Evolutionary conservation across 1,140 invertebrate genomes (phyloP).

Genomic region (Cydia amplana): DNA sequence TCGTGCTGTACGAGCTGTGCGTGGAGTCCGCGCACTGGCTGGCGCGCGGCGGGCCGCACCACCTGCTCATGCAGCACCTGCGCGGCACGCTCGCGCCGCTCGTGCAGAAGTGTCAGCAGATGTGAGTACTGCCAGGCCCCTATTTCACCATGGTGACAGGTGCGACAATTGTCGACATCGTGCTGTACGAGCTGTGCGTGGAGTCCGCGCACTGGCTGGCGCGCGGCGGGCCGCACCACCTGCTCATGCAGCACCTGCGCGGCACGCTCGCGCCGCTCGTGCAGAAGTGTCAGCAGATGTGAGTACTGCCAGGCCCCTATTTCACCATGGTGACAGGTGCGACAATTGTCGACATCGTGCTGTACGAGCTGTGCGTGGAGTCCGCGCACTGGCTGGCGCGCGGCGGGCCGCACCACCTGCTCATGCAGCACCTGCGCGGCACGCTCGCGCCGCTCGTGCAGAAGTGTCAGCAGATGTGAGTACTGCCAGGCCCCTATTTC

Average conservation of each 20-base stretch:
- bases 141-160: too few species aligned
- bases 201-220: conserved; percentile 92
- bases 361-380: conserved; percentile 80
- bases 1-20: conserved; percentile 93
- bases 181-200: conserved; percentile 93
- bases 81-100: conserved; percentile 81
- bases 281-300: conserved; percentile 67
- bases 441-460: conserved; percentile 91
- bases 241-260: conserved; percentile 80
- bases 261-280: conserved; percentile 85
- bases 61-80: conserved; percentile 88
- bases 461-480: conserved; percentile 96
- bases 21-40: conserved; percentile 92
- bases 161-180: conserved; percentile 89
- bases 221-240: conserved; percentile 85
- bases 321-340: too few species aligned
- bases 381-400: conserved; percentile 90
- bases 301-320: too few species aligned
- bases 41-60: conserved; percentile 85
- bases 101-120: conserved; percentile 67
- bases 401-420: conserved; percentile 83
- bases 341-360: too few species aligned
- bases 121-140: too few species aligned
- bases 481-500: too few species aligned
- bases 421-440: conserved; percentile 89